These are phyloP conservation scores for Pentamera pediparva DNA, from an alignment of 53 echinoderm and acorn worm species.

Conservation along the genomic window DNA sequence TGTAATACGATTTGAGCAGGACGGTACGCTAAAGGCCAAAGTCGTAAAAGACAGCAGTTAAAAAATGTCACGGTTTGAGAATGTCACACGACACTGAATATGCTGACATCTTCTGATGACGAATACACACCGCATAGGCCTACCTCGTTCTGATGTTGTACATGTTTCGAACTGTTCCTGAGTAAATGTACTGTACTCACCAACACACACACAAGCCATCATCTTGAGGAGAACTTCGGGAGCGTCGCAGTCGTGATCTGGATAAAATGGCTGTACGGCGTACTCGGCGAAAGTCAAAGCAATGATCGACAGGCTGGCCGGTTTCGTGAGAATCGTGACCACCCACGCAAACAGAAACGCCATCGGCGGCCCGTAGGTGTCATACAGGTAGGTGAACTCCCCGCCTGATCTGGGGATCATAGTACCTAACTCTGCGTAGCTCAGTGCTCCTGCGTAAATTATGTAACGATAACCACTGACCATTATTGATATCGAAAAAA, in stretches of 20 bases:
- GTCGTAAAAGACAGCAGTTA: no score
- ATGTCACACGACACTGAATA: no score
- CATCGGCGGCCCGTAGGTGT: conserved; percentile 54
- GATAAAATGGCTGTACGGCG: conserved; percentile 60
- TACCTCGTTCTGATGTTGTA: no score
- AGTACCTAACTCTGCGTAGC: conserved; percentile 84
- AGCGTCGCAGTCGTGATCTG: conserved; percentile 52
- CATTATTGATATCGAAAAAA: no score
- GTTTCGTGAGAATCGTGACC: conserved; percentile 62
- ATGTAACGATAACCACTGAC: no score
- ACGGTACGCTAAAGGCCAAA: no score
- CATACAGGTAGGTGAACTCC: conserved; percentile 66
- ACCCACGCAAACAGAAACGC: conserved; percentile 79
- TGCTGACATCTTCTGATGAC: no score
- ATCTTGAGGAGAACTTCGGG: conserved; percentile 57
- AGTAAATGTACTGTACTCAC: no score
- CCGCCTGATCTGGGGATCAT: conserved; percentile 86
- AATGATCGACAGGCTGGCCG: conserved; percentile 72
- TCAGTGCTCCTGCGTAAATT: conserved; percentile 69
- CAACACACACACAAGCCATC: conserved; percentile 62
- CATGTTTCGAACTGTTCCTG: no score
- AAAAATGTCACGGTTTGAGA: no score
- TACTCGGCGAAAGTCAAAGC: conserved; percentile 76
- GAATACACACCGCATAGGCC: no score
- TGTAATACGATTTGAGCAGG: no score